Percentiles rank a stretch among this genome's conserved stretches.
These are phyloP conservation scores for Struthio camelus DNA, from an alignment of 2,113 vertebrate genomes.

Conservation along the genomic window DNA sequence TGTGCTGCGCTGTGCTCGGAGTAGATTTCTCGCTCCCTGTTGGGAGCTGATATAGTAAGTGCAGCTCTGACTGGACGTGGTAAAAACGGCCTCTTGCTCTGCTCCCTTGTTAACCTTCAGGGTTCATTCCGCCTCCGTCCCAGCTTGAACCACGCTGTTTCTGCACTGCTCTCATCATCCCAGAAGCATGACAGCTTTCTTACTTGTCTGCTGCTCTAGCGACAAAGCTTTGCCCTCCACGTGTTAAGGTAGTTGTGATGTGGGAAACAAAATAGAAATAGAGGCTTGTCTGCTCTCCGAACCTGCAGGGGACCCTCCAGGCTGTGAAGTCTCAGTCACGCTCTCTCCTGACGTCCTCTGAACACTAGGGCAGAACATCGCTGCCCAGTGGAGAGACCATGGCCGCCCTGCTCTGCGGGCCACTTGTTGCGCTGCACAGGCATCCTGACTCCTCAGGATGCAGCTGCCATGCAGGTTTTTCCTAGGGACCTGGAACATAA, in stretches of 20 bases:
- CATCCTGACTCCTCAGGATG: background rate
- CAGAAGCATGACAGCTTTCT: accelerated
- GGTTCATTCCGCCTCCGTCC: background rate
- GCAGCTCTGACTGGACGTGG: background rate
- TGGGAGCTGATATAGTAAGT: background rate
- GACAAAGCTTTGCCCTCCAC: background rate
- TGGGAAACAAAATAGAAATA: background rate
- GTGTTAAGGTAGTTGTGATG: accelerated
- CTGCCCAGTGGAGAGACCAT: accelerated
- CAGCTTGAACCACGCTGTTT: background rate
- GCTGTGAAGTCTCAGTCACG: background rate
- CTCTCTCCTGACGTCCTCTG: background rate
- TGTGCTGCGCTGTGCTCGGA: accelerated
- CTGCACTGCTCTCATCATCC: background rate
- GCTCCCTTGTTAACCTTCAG: background rate
- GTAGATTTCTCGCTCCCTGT: background rate
- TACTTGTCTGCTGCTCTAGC: accelerated
- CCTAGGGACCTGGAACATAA: accelerated
- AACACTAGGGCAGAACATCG: background rate
- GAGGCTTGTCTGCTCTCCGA: background rate
- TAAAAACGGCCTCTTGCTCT: background rate
- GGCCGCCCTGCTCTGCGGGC: background rate
- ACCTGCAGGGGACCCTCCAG: background rate
- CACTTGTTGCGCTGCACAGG: accelerated
- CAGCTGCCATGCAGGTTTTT: background rate